Conservation (phyloP, 2,888 invertebrate genomes). For the Drosophila demipolita region DNA sequence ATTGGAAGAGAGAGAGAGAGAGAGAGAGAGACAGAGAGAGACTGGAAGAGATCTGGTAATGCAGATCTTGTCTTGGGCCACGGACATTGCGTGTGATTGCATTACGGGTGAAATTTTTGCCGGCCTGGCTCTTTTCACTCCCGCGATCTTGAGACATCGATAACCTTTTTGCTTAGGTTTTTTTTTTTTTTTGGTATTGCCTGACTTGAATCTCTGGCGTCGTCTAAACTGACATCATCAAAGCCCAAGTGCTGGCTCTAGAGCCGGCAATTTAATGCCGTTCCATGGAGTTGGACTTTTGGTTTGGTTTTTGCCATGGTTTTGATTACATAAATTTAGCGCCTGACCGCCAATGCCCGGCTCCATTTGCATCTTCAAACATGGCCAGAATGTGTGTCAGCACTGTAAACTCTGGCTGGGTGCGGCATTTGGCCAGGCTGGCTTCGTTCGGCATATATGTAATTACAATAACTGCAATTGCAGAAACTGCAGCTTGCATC, state of each 20-base stretch:
- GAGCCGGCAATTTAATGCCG: conserved; percentile 66
- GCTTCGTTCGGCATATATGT: conserved; percentile 53
- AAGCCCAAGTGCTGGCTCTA: conserved; percentile 33
- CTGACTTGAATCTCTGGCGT: conserved; percentile 9
- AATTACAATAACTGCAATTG: conserved; percentile 76
- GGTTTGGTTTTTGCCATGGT: conserved; percentile 31
- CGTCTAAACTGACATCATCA: conserved; percentile 71
- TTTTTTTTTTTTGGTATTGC: conserved; percentile 15
- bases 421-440: conserved; percentile 52
- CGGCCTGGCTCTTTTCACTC: conserved; percentile 58
- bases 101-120: conserved; percentile 75
- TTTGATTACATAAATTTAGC: conserved; percentile 79
- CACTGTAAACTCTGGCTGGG: conserved; percentile 32
- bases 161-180: conserved; percentile 76
- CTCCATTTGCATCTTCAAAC: conserved; percentile 77
- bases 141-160: conserved; percentile 68
- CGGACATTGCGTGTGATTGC: conserved; percentile 78
- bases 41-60: conserved; percentile 30
- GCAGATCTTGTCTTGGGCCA: conserved; percentile 58
- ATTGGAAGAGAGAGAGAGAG: neutral
- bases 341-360: conserved; percentile 52
- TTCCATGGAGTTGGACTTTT: conserved; percentile 44
- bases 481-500: conserved; percentile 46
- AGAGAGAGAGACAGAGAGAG: neutral
- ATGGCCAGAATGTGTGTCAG: conserved; percentile 67